phyloP scores from a whole-genome alignment of 2,113 vertebrate genomes.

The Engraulis encrasicolus region DNA sequence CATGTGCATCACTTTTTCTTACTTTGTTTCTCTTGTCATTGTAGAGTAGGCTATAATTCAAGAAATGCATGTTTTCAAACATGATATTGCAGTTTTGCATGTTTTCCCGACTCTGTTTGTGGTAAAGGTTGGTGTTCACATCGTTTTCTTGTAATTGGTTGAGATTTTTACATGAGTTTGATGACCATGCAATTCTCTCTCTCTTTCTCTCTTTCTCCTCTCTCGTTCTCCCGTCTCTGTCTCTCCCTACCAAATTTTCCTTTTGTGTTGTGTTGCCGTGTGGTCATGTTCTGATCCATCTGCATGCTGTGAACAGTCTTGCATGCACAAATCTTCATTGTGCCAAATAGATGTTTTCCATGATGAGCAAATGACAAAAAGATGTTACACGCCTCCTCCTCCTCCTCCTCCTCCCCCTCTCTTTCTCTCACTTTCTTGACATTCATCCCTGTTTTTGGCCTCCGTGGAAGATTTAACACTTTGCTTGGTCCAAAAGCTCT shows the following conservation, averaged over 20 bases:
- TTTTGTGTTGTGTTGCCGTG: not conserved
- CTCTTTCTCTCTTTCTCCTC: not conserved
- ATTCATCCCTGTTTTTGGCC: not conserved
- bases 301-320: not conserved
- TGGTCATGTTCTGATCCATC: not conserved
- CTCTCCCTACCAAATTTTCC: not conserved
- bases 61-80: too few species aligned
- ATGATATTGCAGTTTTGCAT: too few species aligned
- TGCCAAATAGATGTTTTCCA: not conserved
- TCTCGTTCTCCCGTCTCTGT: not conserved
- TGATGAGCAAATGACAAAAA: conserved; percentile 40
- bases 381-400: conserved; percentile 35
- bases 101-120: not conserved
- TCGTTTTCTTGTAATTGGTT: not conserved
- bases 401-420: not conserved
- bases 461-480: conserved; percentile 63
- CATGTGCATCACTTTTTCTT: not conserved
- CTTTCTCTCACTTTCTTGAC: too few species aligned
- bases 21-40: not conserved
- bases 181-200: too few species aligned
- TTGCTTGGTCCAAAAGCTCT: conserved; percentile 57
- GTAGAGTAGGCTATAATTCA: not conserved
- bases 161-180: not conserved
- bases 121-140: not conserved
- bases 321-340: not conserved